Percentiles rank a stretch among this genome's conserved stretches.
phyloP scores from a whole-genome alignment of 2,113 vertebrate genomes.

The Hoplias malabaricus region DNA sequence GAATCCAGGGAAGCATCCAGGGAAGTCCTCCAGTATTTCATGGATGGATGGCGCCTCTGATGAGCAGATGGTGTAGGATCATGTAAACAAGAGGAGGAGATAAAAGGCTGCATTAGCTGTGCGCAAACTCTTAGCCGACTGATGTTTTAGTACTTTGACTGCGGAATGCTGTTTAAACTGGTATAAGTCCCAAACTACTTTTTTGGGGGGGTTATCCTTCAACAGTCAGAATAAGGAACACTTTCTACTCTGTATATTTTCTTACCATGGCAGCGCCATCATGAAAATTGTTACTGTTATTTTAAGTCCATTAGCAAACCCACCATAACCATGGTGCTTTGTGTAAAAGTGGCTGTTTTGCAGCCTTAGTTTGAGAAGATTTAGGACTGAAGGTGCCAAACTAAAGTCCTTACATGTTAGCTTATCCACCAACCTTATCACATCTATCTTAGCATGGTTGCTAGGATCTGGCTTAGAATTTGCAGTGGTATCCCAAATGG shows the following conservation, averaged over 20 bases:
- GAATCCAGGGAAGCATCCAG: neutral
- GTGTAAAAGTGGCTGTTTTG: neutral
- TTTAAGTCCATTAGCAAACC: neutral
- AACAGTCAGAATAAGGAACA: neutral
- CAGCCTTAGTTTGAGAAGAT: too few species aligned
- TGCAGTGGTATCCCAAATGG: too few species aligned
- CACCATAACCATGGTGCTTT: neutral
- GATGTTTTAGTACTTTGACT: neutral
- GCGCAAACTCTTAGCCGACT: neutral
- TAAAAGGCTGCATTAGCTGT: neutral
- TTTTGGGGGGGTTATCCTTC: conserved; percentile 3
- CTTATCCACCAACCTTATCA: too few species aligned
- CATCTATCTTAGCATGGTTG: too few species aligned
- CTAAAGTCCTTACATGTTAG: too few species aligned
- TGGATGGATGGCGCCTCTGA: conserved; percentile 24
- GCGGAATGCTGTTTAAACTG: conserved; percentile 40
- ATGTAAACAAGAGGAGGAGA: conserved; percentile 28
- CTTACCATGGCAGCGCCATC: neutral
- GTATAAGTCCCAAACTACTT: conserved; percentile 13
- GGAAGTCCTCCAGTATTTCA: conserved; percentile 22
- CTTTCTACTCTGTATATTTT: conserved; percentile 12
- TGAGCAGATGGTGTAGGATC: conserved; percentile 1
- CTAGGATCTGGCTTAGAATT: too few species aligned
- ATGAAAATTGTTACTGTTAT: conserved; percentile 19
- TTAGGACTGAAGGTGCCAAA: too few species aligned